Evolutionary conservation across 2,113 vertebrate genomes (phyloP).

Genomic region (Amphiprion ocellaris): DNA sequence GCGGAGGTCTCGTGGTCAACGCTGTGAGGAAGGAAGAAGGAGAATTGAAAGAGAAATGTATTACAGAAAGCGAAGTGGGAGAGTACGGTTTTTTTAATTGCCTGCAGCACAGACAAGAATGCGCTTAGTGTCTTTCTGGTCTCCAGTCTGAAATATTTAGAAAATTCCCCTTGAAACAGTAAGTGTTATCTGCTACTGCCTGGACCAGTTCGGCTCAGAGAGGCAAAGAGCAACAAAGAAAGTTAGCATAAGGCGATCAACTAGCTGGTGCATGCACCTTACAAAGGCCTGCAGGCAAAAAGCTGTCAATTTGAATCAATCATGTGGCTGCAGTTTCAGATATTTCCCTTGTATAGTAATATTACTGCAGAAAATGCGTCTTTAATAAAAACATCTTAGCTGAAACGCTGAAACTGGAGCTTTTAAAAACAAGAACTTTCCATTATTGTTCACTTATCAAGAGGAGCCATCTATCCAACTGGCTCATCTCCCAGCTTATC

Average conservation of each 20-base stretch:
- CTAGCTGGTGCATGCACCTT: slow-evolving; percentile 31
- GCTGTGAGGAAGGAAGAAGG: slow-evolving; percentile 10
- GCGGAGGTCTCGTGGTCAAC: background rate
- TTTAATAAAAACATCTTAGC: background rate
- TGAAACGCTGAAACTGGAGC: background rate
- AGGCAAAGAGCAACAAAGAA: slow-evolving; percentile 31
- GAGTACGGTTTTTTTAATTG: slow-evolving; percentile 22
- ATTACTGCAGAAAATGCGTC: background rate
- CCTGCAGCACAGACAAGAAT: slow-evolving; percentile 46
- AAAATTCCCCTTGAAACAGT: slow-evolving; percentile 9
- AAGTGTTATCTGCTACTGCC: slow-evolving; percentile 50
- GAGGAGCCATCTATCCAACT: background rate
- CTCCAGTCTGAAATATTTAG: background rate
- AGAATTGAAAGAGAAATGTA: slow-evolving; percentile 43
- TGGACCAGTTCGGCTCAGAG: slow-evolving; percentile 47
- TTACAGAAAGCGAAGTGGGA: slow-evolving; percentile 14
- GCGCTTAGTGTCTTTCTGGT: slow-evolving; percentile 7
- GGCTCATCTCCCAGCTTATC: slow-evolving; percentile 9
- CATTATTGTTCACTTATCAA: slow-evolving; percentile 2
- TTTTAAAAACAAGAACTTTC: slow-evolving; percentile 1
- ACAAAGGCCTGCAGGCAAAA: slow-evolving; percentile 24
- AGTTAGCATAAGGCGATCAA: slow-evolving; percentile 10
- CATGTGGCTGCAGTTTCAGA: background rate
- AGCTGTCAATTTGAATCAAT: background rate
- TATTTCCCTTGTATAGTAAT: background rate